Base-by-base conservation (phyloP, 1,140 invertebrate species). In the Sminthurinus signatus region DNA sequence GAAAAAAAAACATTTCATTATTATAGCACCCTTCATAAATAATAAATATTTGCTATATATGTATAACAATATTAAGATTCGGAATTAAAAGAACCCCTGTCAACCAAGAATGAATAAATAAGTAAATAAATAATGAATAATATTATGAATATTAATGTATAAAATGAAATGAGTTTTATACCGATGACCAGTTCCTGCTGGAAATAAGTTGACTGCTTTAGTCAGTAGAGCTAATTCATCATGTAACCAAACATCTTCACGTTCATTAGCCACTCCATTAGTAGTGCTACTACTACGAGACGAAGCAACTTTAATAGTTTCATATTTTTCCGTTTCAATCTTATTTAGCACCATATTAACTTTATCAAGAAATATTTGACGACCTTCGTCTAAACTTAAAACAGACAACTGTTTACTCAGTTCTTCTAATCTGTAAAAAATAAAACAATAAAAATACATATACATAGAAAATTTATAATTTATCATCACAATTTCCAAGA, bases 171-270 rank as follows among this genome's bases (percentile, higher is more conserved):
- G 51, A 21, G 42, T 36, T 8, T 51, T 58, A 62, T 63, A 82
- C 70, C 93, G 82, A 74, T 96, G 89, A 76, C 86, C 89, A 0
- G 95, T 98, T 17, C 96, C 95, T 44, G 93, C 93, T 0, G 96
- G 94, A 76, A 97, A 98, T 1, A 98, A 75, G 80, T 96, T 97
- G 0, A 97, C 93, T 36, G 91, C 93, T 77, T 98, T 98, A 21
- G 97, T 94, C 1, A 98, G 80, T 19, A 95, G 76, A 71, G 93
- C 88, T 0, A 93, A 78, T 72, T 98, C 93, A 58, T 83, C 82
- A 55, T 84, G 82, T 21, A 80, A 83, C 95, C 95, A 98, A 8
- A 83, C 78, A 10, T 76, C 67, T 28, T 65, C 59, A 54, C 54
- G 48, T 17, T 56, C 43, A 19, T 57, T 59, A 44, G 14, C 42